Base-by-base conservation (phyloP, 2,797 vertebrate genomes). In the Antennarius maculatus region DNA sequence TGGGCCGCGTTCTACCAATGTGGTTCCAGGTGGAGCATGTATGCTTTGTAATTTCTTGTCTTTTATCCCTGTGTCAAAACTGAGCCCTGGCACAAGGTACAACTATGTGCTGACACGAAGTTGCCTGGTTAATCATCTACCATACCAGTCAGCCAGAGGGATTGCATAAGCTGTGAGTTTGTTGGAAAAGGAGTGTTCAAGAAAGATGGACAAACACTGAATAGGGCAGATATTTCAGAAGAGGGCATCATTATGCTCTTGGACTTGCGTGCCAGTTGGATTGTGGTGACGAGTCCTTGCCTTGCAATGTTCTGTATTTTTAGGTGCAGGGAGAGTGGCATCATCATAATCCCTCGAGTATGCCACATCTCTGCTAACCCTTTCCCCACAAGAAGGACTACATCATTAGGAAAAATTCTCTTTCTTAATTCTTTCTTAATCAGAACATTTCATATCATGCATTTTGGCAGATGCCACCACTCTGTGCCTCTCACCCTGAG, bases 381-480 rank as follows among this genome's bases (percentile, higher is more conserved):
- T 51, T 65, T 54, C 50, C 56, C 65, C 64, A 78, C 55, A 67
- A 79, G 72, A 73, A 47, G 31, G 27, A 28, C 65, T 56, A 74
- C 76, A 77, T 87, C 74, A 82, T 88, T 86, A 89, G 65, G 65
- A 78, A 73, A 79, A 62, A 80, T 83, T 79, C 76, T 71, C 62
- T 86, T 67, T 23, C 23, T 23, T 23, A 71, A 64, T 84, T 84
- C 72, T 79, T 67, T 73, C 74, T 85, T 74, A 80, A 77, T 82
- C 77, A 71, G 66, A 72, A 76, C 72, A 72, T 77, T 81, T 77
- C 71, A 76, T 68, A 61, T 88, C 83, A 86, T 56, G 54, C 73
- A 67, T 80, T 81, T 77, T 83, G 81, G 79, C 79, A 80, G 80
- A 73, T 61, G 66, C 83, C 83, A 88, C 84, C 84, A 80, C 81